These are phyloP conservation scores for Carassius auratus DNA, from an alignment of 2,113 vertebrate genomes.

Conservation along the genomic window DNA sequence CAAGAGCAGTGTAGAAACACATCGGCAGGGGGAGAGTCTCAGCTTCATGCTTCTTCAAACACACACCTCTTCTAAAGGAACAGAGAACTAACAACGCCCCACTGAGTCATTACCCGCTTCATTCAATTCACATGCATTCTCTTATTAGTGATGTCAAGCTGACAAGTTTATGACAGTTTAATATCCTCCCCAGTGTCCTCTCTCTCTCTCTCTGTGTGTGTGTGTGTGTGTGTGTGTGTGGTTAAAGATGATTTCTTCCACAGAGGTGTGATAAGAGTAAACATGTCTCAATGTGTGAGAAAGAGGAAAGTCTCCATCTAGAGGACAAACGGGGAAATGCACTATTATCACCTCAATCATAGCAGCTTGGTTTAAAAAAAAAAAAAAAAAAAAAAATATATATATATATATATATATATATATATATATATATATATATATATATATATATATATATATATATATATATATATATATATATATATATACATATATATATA, in stretches of 20 bases:
- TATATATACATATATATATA: no score
- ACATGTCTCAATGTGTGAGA: conserved; percentile 20
- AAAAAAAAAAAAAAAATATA: no score
- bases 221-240: background rate
- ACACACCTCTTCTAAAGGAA: background rate
- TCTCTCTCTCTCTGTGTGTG: background rate
- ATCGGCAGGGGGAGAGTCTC: background rate
- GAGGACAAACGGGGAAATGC: conserved; percentile 54
- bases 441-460: no score
- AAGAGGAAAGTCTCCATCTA: conserved; percentile 69
- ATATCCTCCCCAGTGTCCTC: conserved; percentile 52
- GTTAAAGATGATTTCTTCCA: conserved; percentile 63
- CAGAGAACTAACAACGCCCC: background rate
- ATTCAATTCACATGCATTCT: background rate
- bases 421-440: no score
- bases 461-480: no score
- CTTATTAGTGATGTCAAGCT: background rate
- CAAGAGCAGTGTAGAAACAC: conserved; percentile 2
- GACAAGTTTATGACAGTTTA: background rate
- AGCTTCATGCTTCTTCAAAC: background rate
- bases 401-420: no score
- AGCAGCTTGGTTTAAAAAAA: background rate
- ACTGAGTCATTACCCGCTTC: background rate
- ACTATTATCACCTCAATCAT: conserved; percentile 4
- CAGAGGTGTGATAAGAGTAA: background rate